These are phyloP conservation scores for Aromia moschata DNA, from an alignment of 2,888 invertebrate species.

Conservation along the genomic window DNA sequence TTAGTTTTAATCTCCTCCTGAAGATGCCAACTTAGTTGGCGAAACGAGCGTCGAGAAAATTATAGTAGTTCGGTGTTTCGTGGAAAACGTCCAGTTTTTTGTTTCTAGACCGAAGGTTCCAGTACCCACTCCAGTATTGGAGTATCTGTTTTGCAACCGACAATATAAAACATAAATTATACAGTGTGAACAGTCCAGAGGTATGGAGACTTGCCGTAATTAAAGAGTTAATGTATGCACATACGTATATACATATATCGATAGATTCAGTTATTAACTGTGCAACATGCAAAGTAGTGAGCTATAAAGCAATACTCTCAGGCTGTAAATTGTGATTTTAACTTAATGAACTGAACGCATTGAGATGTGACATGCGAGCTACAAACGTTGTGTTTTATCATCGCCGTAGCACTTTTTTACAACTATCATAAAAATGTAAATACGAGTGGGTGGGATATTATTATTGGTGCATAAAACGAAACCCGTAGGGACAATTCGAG, in stretches of 20 bases:
- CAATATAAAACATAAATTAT: background rate
- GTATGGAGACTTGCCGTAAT: background rate
- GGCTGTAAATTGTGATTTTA: slow-evolving; percentile 1
- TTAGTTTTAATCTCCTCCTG: too few relatives aligned
- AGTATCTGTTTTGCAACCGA: background rate
- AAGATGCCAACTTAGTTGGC: too few relatives aligned
- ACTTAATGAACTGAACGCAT: slow-evolving; percentile 1
- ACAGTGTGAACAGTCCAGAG: background rate
- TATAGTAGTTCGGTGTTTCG: too few relatives aligned
- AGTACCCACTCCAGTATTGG: too few relatives aligned
- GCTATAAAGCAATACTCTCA: background rate
- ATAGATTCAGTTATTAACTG: background rate
- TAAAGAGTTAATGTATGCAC: background rate
- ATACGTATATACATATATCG: too few relatives aligned
- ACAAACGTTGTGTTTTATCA: slow-evolving; percentile 3
- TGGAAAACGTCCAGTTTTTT: too few relatives aligned
- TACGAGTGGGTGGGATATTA: background rate
- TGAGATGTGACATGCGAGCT: slow-evolving; percentile 4
- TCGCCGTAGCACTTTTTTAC: background rate
- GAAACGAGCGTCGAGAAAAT: too few relatives aligned
- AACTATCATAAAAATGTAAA: background rate
- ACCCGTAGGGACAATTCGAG: too few relatives aligned
- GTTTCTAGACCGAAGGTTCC: too few relatives aligned
- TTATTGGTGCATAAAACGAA: background rate
- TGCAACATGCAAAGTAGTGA: slow-evolving; percentile 1